Conservation (phyloP, 2,888 invertebrate species). For the Bombylius major region DNA sequence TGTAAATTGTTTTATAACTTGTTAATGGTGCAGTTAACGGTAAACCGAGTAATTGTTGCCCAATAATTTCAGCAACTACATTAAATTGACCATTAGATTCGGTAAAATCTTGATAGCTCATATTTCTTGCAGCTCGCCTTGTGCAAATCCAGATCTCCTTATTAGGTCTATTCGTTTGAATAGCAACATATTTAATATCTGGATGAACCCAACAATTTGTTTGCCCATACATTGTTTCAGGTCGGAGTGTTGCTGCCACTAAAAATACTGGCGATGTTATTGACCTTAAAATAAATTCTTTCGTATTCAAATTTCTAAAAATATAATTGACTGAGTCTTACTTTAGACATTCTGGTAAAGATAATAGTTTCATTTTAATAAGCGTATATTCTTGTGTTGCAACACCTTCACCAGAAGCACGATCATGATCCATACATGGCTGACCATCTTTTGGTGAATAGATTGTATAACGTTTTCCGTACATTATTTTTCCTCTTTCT, state of each 20-base stretch:
- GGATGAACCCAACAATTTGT: slow-evolving; percentile 98
- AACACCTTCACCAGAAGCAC: slow-evolving; percentile 91
- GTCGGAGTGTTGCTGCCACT: slow-evolving; percentile 94
- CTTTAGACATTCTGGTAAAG: slow-evolving; percentile 46
- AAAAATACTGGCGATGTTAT: slow-evolving; percentile 38
- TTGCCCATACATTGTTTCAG: slow-evolving; percentile 99
- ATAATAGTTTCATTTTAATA: slow-evolving; percentile 76
- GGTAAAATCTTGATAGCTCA: slow-evolving; percentile 91
- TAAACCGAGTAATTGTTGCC: slow-evolving; percentile 70
- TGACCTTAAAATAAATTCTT: slow-evolving; percentile 17
- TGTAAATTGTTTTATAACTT: slow-evolving; percentile 69
- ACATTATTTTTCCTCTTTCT: slow-evolving; percentile 79
- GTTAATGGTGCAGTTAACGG: slow-evolving; percentile 76
- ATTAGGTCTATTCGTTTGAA: slow-evolving; percentile 50
- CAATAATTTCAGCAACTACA: slow-evolving; percentile 54
- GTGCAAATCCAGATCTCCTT: slow-evolving; percentile 78
- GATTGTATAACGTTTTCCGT: slow-evolving; percentile 93
- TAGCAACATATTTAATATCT: slow-evolving; percentile 85
- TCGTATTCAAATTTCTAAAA: neutral
- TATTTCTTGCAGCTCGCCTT: slow-evolving; percentile 78
- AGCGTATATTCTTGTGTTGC: slow-evolving; percentile 97
- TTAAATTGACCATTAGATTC: slow-evolving; percentile 63
- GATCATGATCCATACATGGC: slow-evolving; percentile 99
- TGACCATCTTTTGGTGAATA: slow-evolving; percentile 94
- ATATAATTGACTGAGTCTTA: slow-evolving; percentile 27